Conservation (phyloP, 1,140 invertebrate genomes). For the Zaprionus africanus region DNA sequence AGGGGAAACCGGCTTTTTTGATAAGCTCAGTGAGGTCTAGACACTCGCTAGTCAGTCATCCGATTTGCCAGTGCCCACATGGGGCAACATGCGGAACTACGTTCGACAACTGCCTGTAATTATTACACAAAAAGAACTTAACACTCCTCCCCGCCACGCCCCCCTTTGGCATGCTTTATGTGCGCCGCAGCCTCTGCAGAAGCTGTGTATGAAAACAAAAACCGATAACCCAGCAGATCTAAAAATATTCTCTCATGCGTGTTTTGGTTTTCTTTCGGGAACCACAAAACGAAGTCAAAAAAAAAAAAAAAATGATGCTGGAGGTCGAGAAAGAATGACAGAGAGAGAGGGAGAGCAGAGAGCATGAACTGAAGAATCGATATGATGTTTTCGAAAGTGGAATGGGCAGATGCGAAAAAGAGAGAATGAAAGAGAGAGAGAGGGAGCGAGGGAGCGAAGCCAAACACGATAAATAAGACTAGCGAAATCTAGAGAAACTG, state of each 20-base stretch:
- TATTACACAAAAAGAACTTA: neutral
- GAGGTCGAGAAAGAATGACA: neutral
- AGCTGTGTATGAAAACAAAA: constrained; percentile 72
- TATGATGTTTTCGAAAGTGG: constrained; percentile 37
- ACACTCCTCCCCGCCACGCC: neutral
- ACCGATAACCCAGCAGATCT: constrained; percentile 68
- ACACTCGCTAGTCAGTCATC: constrained; percentile 17
- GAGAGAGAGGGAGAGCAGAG: constrained; percentile 6
- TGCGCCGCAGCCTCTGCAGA: constrained; percentile 34
- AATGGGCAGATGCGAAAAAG: constrained; percentile 16
- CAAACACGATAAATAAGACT: constrained; percentile 21
- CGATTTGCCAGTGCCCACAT: constrained; percentile 4
- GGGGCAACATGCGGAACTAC: neutral
- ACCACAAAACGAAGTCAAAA: constrained; percentile 8
- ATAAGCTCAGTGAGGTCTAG: constrained; percentile 35
- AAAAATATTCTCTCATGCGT: constrained; percentile 71
- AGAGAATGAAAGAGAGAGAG: neutral
- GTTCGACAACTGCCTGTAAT: neutral
- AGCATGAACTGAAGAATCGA: constrained; percentile 31
- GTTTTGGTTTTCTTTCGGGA: constrained; percentile 14
- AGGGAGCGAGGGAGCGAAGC: constrained; percentile 13
- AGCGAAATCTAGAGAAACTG: constrained; percentile 45
- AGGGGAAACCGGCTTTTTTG: constrained; percentile 44
- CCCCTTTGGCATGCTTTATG: neutral
- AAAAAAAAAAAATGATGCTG: neutral